Base-by-base conservation (phyloP, 2,113 vertebrate species). In the Clarias batrachus region DNA sequence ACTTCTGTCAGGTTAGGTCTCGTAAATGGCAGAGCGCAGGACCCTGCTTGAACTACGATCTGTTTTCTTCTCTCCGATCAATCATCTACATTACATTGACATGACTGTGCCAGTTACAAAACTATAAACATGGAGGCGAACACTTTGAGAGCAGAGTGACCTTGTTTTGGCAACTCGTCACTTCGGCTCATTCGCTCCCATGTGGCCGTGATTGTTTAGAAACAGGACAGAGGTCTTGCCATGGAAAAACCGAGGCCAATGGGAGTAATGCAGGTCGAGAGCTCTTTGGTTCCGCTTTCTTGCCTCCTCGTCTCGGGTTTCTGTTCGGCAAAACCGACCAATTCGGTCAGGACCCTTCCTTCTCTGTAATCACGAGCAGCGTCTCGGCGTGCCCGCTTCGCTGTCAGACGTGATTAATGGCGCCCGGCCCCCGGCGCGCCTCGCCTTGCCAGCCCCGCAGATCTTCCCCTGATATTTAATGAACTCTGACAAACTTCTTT, bases 401-500 rank as follows among this genome's bases (percentile, higher is more conserved):
- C 92, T 95, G 95, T 95, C 95, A 95, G 92, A 93, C 93, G 94
- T 96, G 95, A 96, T 96, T 95, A 96, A 95, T 96, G 95, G 93
- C 92, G 92, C 92, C 89, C 88, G 93, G 94, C 93, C 93, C 92
- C 93, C 92, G 85, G 93, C 91, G 88, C 90, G 92, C 93, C 93
- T 94, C 93, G 92, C 91, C 82, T 94, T 95, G 94, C 95, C 94
- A 96, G 94, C 94, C 93, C 93, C 91, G 95, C 94, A 94, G 92
- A 95, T 95, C 94, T 95, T 96, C 95, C 95, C 95, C 93, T 94
- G 94, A 95, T 94, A 95, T 93, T 95, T 96, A 95, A 96, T 95
- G 94, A 95, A 95, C 93, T 94, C 94, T 95, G 95, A 95, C 94
- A 95, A 95, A 94, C 93, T 95, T 94, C 93, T 94, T 94, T 94